Base-by-base conservation (phyloP, 1,140 invertebrate species). In the Augochlora pura region DNA sequence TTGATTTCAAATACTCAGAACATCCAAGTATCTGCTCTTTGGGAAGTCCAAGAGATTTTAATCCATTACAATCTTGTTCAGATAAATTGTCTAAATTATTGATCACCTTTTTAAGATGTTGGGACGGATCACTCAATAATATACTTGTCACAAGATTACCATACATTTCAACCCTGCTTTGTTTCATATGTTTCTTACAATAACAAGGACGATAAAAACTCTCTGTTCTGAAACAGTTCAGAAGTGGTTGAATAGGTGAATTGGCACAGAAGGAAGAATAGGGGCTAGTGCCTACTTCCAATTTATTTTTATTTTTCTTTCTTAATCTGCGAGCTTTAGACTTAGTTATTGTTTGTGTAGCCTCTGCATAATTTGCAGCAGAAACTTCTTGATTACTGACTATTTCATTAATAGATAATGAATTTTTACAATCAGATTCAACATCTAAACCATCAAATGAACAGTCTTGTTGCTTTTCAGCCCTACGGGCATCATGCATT, bases 401-500 rank as follows among this genome's bases (percentile, higher is more conserved):
- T 7, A 10, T 1, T 60, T 59, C 68, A 21, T 18, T 70, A 8
- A 42, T 21, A 25, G n/a, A 32, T 10, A 32, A 25, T 1, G 68
- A 42, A 39, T 25, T 49, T 49, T 18, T 38, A 38, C 42, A 38
- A 23, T 32, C n/a, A 2, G 52, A 21, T 18, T n/a, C 25, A n/a
- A 23, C 18, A 16, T 60, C 42, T 46, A 27, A 14, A 0, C 12
- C n/a, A 57, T 66, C 32, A 1, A 23, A 32, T 14, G n/a, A 59
- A 57, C 39, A 46, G 0, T 59, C 64, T 42, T 69, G n/a, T 27
- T 80, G 63, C 16, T 81, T 77, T 18, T 80, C 77, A 32, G 85
- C 84, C 79, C 80, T 88, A 14, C 89, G 84, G 27, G 90, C 90
- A 65, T 87, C 84, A 42, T 88, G 86, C 63, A 91, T 82, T 62